These are phyloP conservation scores for Channa argus DNA, from an alignment of 2,113 vertebrate species.

Conservation along the genomic window DNA sequence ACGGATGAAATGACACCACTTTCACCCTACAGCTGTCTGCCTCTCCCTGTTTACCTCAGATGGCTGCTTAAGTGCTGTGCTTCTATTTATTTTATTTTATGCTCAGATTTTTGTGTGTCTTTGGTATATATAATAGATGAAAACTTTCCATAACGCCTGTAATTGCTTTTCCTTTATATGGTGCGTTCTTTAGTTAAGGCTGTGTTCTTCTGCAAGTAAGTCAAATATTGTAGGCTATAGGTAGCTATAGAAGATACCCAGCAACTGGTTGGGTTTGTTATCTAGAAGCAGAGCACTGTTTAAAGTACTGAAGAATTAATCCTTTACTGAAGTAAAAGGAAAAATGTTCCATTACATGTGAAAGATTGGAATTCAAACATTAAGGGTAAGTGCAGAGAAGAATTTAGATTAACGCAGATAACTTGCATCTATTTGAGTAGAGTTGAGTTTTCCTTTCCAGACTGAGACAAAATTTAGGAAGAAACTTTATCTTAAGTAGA, in stretches of 20 bases:
- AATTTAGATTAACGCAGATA: neutral
- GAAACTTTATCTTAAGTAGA: no score
- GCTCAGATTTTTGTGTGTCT: constrained; percentile 30
- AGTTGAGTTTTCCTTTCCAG: no score
- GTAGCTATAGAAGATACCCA: constrained; percentile 3
- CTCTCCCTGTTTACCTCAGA: constrained; percentile 76
- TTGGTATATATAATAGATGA: no score
- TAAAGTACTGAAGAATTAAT: neutral
- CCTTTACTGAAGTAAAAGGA: neutral
- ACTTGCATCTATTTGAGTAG: neutral
- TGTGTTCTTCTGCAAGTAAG: constrained; percentile 6
- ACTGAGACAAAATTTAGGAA: no score
- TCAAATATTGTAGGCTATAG: constrained; percentile 7
- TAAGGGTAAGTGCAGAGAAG: neutral
- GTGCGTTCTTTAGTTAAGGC: constrained; percentile 11
- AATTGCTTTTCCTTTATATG: constrained; percentile 39
- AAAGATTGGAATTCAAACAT: no score
- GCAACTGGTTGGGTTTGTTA: constrained; percentile 1
- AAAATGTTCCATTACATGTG: neutral
- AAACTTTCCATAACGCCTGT: constrained; percentile 37
- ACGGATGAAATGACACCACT: constrained; percentile 80
- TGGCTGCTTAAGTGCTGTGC: constrained; percentile 54
- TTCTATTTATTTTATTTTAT: constrained; percentile 21
- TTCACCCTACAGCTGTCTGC: constrained; percentile 74
- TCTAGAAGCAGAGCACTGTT: neutral